Percentiles rank a stretch among this genome's conserved stretches.
Conservation (phyloP, 2,888 invertebrate species). For the Cosmorhoe ocellata region DNA sequence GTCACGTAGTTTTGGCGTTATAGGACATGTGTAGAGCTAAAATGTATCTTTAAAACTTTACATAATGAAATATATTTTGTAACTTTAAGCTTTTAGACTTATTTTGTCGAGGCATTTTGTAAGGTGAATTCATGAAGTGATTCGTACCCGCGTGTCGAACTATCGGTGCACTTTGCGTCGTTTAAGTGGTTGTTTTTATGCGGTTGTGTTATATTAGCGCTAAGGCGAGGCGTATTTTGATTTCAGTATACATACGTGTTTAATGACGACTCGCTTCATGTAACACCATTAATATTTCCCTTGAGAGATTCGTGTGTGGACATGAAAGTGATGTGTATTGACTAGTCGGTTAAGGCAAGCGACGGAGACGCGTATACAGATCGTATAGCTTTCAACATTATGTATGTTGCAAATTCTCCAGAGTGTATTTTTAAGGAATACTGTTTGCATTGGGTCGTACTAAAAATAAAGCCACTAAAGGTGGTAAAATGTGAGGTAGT, state of each 20-base stretch:
- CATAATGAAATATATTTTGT: conserved; percentile 17
- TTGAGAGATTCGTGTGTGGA: conserved; percentile 5
- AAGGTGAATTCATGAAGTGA: conserved; percentile 3
- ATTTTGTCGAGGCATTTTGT: conserved; percentile 18
- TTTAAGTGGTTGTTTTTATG: conserved; percentile 13
- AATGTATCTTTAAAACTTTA: conserved; percentile 18
- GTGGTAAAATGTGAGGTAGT: conserved; percentile 1
- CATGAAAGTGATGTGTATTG: not conserved
- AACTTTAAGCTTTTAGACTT: conserved; percentile 20
- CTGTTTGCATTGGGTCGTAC: too few relatives aligned
- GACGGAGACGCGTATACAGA: not conserved
- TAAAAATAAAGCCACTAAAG: not conserved
- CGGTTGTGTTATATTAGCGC: conserved; percentile 16
- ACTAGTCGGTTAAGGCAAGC: not conserved
- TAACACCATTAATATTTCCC: conserved; percentile 5
- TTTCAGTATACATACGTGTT: conserved; percentile 3
- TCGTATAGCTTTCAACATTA: not conserved
- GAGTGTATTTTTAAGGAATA: not conserved
- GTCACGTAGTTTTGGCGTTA: conserved; percentile 14
- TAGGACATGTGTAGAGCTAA: conserved; percentile 17
- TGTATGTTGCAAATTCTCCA: conserved; percentile 4
- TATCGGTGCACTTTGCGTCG: not conserved
- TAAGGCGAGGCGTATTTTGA: conserved; percentile 7
- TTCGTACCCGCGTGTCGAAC: not conserved
- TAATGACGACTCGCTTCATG: conserved; percentile 2